These are phyloP conservation scores for Pogonophryne albipinna DNA, from an alignment of 2,797 vertebrate genomes.

Conservation along the genomic window DNA sequence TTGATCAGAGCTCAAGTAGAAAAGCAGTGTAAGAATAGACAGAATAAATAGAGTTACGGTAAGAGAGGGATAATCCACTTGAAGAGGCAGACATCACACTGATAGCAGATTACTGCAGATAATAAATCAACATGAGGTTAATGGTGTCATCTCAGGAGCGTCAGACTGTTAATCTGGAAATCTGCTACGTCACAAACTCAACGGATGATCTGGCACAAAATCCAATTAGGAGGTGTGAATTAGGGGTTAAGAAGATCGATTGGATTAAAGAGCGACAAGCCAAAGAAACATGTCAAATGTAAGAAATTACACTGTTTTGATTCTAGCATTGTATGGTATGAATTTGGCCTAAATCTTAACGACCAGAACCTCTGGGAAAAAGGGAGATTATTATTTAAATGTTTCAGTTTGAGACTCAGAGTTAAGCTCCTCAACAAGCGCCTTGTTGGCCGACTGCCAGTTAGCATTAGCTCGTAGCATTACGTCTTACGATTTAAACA, in stretches of 20 bases:
- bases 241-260: neutral
- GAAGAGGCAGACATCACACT: constrained; percentile 55
- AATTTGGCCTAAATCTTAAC: no score
- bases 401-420: neutral
- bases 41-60: constrained; percentile 19
- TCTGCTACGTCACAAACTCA: neutral
- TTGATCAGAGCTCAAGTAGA: constrained; percentile 40
- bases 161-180: neutral
- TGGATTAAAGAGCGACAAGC: neutral
- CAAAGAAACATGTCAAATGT: no score
- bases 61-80: constrained; percentile 50
- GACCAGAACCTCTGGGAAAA: no score
- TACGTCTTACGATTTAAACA: no score
- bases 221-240: constrained; percentile 14
- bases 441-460: neutral
- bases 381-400: no score
- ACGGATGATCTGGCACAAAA: neutral
- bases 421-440: constrained; percentile 38
- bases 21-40: constrained; percentile 56
- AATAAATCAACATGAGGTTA: neutral
- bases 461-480: constrained; percentile 19
- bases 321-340: no score
- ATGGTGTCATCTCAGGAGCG: neutral
- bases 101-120: constrained; percentile 28
- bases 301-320: no score